A percentile compares a stretch with the other conserved stretches of the same genome.
Evolutionary conservation across 2,113 vertebrate species (phyloP).

Genomic region (Rynchops niger): DNA sequence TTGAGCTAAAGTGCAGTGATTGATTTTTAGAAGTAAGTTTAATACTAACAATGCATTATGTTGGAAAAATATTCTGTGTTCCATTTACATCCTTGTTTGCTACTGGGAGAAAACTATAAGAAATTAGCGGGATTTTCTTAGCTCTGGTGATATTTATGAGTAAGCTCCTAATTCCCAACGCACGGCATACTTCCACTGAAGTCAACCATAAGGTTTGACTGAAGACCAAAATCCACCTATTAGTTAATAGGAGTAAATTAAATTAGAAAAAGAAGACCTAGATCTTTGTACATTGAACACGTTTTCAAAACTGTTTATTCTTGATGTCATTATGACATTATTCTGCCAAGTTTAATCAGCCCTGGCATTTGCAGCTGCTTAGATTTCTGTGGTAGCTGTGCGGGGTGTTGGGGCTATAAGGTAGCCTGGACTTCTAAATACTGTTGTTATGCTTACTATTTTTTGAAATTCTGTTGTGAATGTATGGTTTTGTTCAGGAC

Average conservation of each 20-base stretch:
- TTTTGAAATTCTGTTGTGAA: background rate
- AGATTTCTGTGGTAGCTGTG: background rate
- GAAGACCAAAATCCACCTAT: background rate
- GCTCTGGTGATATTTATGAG: background rate
- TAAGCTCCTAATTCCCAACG: background rate
- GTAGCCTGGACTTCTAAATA: background rate
- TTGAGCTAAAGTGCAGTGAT: background rate
- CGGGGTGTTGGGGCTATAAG: background rate
- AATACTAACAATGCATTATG: conserved; percentile 8
- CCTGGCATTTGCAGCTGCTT: background rate
- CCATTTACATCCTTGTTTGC: conserved; percentile 29
- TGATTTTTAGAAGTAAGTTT: conserved; percentile 32
- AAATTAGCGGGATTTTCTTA: conserved; percentile 1
- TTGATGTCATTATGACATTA: background rate
- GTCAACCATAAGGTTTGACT: background rate
- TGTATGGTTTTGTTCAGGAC: background rate
- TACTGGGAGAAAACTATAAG: background rate
- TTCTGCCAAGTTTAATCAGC: background rate
- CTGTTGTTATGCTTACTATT: background rate
- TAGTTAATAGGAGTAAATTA: background rate
- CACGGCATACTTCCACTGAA: background rate
- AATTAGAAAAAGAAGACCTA: background rate
- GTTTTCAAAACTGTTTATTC: background rate
- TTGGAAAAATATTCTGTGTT: conserved; percentile 1
- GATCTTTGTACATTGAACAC: background rate